A percentile compares a stretch with the other conserved stretches of the same genome.
Evolutionary conservation across 2,113 vertebrate genomes (phyloP).

Genomic region (Rissa tridactyla): DNA sequence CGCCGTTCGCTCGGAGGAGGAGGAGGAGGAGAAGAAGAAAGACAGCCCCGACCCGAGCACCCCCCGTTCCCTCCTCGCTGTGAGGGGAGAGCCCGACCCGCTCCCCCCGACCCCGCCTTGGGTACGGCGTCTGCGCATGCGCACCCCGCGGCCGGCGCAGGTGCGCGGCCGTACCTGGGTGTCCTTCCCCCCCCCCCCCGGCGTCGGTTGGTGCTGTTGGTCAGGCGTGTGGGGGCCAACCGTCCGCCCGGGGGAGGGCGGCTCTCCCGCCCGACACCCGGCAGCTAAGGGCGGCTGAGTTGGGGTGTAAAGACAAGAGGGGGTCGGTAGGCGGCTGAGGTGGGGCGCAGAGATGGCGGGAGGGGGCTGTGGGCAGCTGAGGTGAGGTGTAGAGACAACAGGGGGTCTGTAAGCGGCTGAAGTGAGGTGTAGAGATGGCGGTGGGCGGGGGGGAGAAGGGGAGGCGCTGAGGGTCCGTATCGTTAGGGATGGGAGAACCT

Average conservation of each 20-base stretch:
- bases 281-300: not conserved
- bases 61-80: accelerated
- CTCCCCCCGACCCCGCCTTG: not conserved
- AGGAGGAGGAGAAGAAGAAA: not conserved
- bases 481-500: not conserved
- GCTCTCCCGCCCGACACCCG: too few species aligned
- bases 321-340: not conserved
- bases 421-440: too few species aligned
- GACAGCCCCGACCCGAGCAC: accelerated
- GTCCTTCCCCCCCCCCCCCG: not conserved
- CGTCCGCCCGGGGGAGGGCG: not conserved
- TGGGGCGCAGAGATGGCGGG: too few species aligned
- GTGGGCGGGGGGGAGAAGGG: too few species aligned
- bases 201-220: not conserved
- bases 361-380: not conserved
- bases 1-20: not conserved
- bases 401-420: not conserved
- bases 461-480: not conserved
- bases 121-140: not conserved
- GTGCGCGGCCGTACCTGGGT: accelerated
- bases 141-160: not conserved
- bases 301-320: not conserved
- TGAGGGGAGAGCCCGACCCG: accelerated
- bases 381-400: not conserved
- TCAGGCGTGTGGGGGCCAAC: not conserved